Evolutionary conservation across 1,140 invertebrate species (phyloP).

Genomic region (Lasioglossum baleicum): DNA sequence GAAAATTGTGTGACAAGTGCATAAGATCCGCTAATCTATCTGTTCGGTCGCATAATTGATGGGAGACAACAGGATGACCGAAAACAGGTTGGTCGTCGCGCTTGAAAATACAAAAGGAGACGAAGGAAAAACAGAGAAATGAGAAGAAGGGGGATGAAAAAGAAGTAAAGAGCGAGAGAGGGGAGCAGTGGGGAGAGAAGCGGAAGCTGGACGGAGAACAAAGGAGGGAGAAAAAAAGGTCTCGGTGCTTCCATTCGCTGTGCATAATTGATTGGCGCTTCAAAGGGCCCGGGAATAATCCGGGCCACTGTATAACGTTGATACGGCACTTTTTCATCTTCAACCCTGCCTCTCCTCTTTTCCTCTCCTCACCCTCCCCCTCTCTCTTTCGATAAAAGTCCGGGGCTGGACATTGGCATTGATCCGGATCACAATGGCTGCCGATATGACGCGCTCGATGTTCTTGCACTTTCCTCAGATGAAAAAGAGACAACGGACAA

Average conservation of each 20-base stretch:
- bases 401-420: constrained; percentile 12
- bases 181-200: background rate
- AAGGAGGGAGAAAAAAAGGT: constrained; percentile 2
- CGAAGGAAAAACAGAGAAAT: background rate
- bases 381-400: constrained; percentile 27
- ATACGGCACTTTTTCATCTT: constrained; percentile 48
- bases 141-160: background rate
- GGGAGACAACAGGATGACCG: background rate
- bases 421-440: constrained; percentile 38
- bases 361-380: background rate
- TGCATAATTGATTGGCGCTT: constrained; percentile 67
- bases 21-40: no score
- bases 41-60: background rate
- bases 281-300: constrained; percentile 63
- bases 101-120: background rate
- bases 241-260: constrained; percentile 27
- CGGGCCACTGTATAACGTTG: constrained; percentile 41
- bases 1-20: no score
- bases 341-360: background rate
- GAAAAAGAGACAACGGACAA: background rate
- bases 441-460: constrained; percentile 20
- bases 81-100: background rate
- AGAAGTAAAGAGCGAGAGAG: background rate
- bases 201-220: constrained; percentile 15
- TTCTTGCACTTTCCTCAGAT: constrained; percentile 29